Evolutionary conservation across 1,140 invertebrate genomes (phyloP).

Genomic region (Teleogryllus occipitalis): DNA sequence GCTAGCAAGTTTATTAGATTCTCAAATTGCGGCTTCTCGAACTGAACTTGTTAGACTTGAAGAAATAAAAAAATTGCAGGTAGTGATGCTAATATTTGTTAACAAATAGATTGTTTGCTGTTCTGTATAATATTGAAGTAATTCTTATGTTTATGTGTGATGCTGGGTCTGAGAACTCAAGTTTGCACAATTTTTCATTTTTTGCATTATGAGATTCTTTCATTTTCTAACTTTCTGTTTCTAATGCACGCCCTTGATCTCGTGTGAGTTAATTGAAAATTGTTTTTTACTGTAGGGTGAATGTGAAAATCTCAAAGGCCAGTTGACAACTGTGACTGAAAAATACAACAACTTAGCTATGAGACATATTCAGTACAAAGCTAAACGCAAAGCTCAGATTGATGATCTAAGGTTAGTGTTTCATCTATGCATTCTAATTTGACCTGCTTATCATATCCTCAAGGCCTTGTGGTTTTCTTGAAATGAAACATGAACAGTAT

Average conservation of each 20-base stretch:
- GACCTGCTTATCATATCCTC: background rate
- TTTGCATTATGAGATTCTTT: no score
- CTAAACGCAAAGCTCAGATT: constrained; percentile 33
- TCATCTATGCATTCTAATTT: background rate
- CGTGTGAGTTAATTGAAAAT: background rate
- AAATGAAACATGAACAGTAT: background rate
- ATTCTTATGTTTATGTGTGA: constrained; percentile 18
- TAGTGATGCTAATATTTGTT: constrained; percentile 11
- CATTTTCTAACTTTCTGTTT: no score
- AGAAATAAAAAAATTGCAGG: constrained; percentile 32
- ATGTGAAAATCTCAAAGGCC: constrained; percentile 30
- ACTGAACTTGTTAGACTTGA: constrained; percentile 30
- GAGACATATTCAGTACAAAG: constrained; percentile 33
- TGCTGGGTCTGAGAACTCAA: no score
- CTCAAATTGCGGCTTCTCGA: constrained; percentile 25
- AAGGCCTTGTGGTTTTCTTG: background rate
- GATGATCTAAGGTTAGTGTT: constrained; percentile 31
- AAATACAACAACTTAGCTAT: constrained; percentile 34
- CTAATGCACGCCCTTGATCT: no score
- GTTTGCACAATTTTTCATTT: no score
- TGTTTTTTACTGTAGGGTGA: constrained; percentile 27
- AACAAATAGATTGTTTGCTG: background rate
- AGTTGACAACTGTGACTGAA: constrained; percentile 30
- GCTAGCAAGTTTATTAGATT: constrained; percentile 31
- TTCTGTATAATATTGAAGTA: background rate